Base-by-base conservation (phyloP, 1,140 invertebrate genomes). In the Bombus vancouverensis region DNA sequence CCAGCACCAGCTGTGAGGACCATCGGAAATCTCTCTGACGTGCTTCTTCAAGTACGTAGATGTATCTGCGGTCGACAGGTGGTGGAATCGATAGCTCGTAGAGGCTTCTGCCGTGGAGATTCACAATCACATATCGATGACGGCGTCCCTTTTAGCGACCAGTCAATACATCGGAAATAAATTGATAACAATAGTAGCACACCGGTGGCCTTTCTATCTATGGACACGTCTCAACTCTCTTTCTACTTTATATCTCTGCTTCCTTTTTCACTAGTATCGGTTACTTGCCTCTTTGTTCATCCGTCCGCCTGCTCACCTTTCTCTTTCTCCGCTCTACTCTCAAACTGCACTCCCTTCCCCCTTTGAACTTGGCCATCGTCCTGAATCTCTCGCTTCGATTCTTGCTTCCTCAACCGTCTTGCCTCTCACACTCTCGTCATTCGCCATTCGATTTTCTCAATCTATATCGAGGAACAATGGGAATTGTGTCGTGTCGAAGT, bases 141-240 rank as follows among this genome's bases (percentile, higher is more conserved):
- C 42, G n/a, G 70, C 74, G 73, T 85, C 80, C 83, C 77, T 89
- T 79, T 83, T 59, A 88, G 15, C 65, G 78, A 53, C 28, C 82
- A 73, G 78, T 73, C 79, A 65, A 90, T 90, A 90, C 34, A 77
- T 90, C 86, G 73, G 84, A 81, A 90, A 88, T 90, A 90, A 90
- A 90, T 90, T 90, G 89, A 88, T 90, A 85, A 82, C 78, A 84
- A 76, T 76, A 71, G 53, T 65, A 73, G 62, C n/a, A 47, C 65
- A 42, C 81, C 79, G 78, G 59, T 71, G 47, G 72, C 65, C 88
- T 81, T 72, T 72, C 78, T 81, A 89, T 84, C 85, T 44, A 66
- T 62, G 79, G 83, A 85, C 65, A 78, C 57, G n/a, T 89, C 39
- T 28, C 68, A 0, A 39, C 34, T 81, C 47, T 78, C 53, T 78